Evolutionary conservation across 2,888 invertebrate species (phyloP), one percentile per base, ranked within the genome.

Genomic region (Epinotia nisella): DNA sequence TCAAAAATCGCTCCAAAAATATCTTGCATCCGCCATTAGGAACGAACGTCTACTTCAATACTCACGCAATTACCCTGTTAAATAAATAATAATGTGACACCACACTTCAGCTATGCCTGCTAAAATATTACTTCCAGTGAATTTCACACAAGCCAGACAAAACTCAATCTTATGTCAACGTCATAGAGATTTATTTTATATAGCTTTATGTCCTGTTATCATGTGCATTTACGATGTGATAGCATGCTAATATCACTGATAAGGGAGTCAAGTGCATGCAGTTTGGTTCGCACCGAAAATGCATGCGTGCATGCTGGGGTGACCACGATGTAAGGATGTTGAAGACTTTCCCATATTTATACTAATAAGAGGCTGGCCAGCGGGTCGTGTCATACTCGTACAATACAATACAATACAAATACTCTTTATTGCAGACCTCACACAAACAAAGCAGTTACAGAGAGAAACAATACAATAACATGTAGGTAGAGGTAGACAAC

Each of bases 271-370:
- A 81, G 81, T 78, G 79, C 80, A 78, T 77, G 77, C 81, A 77
- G 78, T 79, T 79, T 79, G 71, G 78, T 78, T 58, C 75, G 66
- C 65, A 79, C 85, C 84, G 71, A 83, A 86, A 82, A 81, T 81
- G 81, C 71, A 74, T 76, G 67, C 75, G 55, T 76, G 74, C 70
- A 70, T 55, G 21, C 21, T 66, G 3, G 39, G 13, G 66, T 56
- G 56, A 39, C 66, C 55, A 56, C 39, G 51, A 5, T 19, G 53
- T 19, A 11, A 3, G 19, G 11, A 49, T 49, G n/a, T n/a, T 49
- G 7, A 49, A n/a, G 49, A 49, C 49, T 49, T 49, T 49, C n/a
- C 49, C 5, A 45, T 4, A 41, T 3, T 7, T n/a, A n/a, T n/a
- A n/a, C 5, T 29, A 29, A 29, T 29, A 5, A n/a, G n/a, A n/a